Percentiles rank a stretch among this genome's conserved stretches.
Evolutionary conservation across 2,113 vertebrate species (phyloP).

Genomic region (Helogale parvula): DNA sequence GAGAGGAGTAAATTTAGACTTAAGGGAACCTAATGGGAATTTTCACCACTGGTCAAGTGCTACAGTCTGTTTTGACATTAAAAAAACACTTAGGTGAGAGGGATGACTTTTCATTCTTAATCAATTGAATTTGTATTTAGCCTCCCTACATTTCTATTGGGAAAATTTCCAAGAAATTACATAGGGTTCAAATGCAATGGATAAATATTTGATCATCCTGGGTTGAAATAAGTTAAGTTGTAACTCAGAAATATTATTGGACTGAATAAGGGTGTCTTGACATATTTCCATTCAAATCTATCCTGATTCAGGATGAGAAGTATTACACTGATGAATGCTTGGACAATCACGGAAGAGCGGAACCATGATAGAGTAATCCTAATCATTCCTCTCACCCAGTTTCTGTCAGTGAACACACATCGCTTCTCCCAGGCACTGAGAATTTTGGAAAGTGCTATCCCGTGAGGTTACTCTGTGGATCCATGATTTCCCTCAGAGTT

Average conservation of each 20-base stretch:
- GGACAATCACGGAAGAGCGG: not conserved
- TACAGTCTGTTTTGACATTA: not conserved
- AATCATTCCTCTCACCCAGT: not conserved
- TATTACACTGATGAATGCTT: not conserved
- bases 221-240: not conserved
- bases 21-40: not conserved
- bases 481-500: not conserved
- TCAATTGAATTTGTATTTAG: not conserved
- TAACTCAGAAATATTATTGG: conserved; percentile 24
- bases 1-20: not conserved
- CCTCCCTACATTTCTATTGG: not conserved
- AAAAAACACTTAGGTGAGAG: not conserved
- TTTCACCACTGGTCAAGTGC: not conserved
- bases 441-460: not conserved
- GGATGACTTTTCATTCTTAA: not conserved
- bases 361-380: not conserved
- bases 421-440: not conserved
- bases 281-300: conserved; percentile 41
- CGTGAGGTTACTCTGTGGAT: not conserved
- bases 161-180: not conserved
- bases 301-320: conserved; percentile 29
- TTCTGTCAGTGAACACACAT: not conserved
- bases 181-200: not conserved
- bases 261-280: not conserved
- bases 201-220: conserved; percentile 49